Evolutionary conservation across 2,113 vertebrate species (phyloP), one percentile per base, ranked within the genome.

Genomic region (Pachycephala philippinensis): DNA sequence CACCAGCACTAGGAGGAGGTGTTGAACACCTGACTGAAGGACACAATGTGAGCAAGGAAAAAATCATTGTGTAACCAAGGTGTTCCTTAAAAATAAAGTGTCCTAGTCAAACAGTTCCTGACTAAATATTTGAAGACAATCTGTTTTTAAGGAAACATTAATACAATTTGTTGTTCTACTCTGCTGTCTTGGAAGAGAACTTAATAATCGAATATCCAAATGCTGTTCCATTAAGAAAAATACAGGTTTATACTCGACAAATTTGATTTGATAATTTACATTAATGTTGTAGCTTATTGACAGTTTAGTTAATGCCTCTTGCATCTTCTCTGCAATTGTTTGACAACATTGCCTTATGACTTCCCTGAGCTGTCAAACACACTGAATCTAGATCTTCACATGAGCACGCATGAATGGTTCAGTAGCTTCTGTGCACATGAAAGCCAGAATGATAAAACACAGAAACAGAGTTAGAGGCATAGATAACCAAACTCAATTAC

Each of bases 351-450:
- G 50, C 71, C 97, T 97, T 89, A 87, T 97, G 76, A 89, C 87
- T 93, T 91, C 94, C 95, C 93, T 74, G 94, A 97, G 95, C 97
- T 96, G 96, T 97, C 97, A 97, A 97, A 97, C 82, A 96, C n/a
- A 44, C 71, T 95, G 93, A 95, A 85, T 84, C 93, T 85, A 78
- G 87, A 90, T 96, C 89, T 96, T 87, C 84, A 47, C 90, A 91
- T 79, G 61, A 71, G 80, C 91, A 95, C 9, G 70, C 97, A 96
- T 96, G 96, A 97, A 97, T 91, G 97, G 95, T 94, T 97, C 95
- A 93, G 91, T 94, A 87, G 90, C 94, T 96, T 95, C 84, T 95
- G 72, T 88, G 87, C 76, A 65, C 60, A 90, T 83, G 92, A 94
- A 94, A 94, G 93, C 71, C 89, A 95, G 90, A 96, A 96, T 91